A percentile compares a stretch with the other conserved stretches of the same genome.
phyloP scores from a whole-genome alignment of 2,888 invertebrate species.

The Brachyopa scutellaris region DNA sequence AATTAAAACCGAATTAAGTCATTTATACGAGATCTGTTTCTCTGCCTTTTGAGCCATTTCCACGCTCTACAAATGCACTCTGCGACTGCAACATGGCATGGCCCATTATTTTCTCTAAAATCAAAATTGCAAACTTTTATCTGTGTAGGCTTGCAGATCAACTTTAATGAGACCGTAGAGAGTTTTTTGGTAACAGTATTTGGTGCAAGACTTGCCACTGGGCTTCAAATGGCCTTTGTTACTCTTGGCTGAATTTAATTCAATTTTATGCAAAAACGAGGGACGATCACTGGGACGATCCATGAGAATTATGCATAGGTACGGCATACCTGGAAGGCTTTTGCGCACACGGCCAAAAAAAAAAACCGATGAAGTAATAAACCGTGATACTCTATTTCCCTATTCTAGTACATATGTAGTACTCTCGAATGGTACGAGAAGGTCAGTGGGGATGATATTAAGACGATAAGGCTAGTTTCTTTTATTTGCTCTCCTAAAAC shows the following conservation, averaged over 20 bases:
- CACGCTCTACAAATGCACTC: conserved; percentile 43
- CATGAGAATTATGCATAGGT: too few species aligned
- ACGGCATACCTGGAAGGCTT: not conserved
- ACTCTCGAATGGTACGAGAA: conserved; percentile 17
- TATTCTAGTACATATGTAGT: conserved; percentile 17
- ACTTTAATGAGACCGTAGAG: conserved; percentile 12
- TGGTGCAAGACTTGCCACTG: not conserved
- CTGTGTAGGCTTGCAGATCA: not conserved
- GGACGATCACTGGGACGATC: too few species aligned
- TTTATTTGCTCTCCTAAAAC: too few species aligned
- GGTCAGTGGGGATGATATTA: conserved; percentile 38
- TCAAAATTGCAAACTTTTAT: not conserved
- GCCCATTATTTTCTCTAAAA: not conserved
- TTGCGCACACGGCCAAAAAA: not conserved
- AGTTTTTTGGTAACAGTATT: not conserved
- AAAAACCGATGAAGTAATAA: conserved; percentile 30
- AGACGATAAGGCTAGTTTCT: not conserved
- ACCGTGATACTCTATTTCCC: conserved; percentile 44
- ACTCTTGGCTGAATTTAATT: conserved; percentile 4
- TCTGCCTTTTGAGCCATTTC: conserved; percentile 20
- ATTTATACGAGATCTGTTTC: conserved; percentile 39
- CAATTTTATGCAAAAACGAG: not conserved
- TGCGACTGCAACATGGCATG: too few species aligned
- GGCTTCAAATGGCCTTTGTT: conserved; percentile 14
- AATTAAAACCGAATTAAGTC: conserved; percentile 66